phyloP scores from a whole-genome alignment of 2,113 vertebrate genomes.

The Oryzias woworae region DNA sequence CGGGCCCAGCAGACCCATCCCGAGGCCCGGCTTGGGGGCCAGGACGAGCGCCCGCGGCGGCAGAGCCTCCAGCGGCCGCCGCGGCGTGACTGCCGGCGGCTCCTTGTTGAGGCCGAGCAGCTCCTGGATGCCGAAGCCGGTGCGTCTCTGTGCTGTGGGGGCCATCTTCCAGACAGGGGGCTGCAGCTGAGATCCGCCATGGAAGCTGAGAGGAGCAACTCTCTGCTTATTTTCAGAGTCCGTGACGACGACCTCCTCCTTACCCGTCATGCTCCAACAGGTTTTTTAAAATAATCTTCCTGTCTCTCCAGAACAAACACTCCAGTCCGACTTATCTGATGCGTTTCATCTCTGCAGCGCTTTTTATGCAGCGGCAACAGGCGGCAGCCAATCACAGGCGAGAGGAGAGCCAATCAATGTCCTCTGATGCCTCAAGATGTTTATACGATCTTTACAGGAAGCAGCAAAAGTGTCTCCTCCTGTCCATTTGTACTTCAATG shows the following conservation, averaged over 20 bases:
- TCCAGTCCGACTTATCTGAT: too few relatives aligned
- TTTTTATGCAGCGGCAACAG: slow-evolving; percentile 91
- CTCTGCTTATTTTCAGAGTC: slow-evolving; percentile 82
- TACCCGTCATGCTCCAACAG: slow-evolving; percentile 84
- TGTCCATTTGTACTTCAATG: too few relatives aligned
- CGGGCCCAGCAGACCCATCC: slow-evolving; percentile 87
- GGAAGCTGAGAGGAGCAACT: slow-evolving; percentile 53
- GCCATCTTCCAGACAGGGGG: slow-evolving; percentile 67
- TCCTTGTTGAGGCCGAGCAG: slow-evolving; percentile 97
- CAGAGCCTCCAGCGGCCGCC: slow-evolving; percentile 86
- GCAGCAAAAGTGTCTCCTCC: too few relatives aligned
- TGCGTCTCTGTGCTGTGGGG: slow-evolving; percentile 83
- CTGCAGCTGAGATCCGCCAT: slow-evolving; percentile 54
- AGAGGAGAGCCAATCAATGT: slow-evolving; percentile 19
- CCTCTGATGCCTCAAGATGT: slow-evolving; percentile 3
- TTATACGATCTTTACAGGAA: neutral
- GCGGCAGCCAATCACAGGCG: slow-evolving; percentile 87
- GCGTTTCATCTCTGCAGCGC: slow-evolving; percentile 66
- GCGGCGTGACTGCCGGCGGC: slow-evolving; percentile 78
- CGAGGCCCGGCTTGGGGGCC: slow-evolving; percentile 85
- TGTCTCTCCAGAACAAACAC: slow-evolving; percentile 12
- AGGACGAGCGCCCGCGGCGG: slow-evolving; percentile 87
- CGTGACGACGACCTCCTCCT: slow-evolving; percentile 84
- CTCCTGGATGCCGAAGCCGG: slow-evolving; percentile 97
- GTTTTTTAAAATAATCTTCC: neutral